These are phyloP conservation scores for Lumbricus terrestris DNA, from an alignment of 2,888 invertebrate genomes.

Conservation along the genomic window DNA sequence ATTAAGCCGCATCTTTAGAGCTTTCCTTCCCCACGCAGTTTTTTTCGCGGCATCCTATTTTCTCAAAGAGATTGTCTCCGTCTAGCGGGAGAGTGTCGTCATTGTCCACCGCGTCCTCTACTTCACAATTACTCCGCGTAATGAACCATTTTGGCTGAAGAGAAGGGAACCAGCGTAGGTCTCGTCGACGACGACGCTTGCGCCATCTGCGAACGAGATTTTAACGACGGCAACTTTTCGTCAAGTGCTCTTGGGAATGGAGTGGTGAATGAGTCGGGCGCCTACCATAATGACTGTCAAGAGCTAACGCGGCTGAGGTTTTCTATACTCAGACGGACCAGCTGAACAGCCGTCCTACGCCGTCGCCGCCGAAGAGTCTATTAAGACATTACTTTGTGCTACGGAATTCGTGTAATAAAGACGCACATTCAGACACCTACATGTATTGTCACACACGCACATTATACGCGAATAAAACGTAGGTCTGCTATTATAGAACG, in stretches of 20 bases:
- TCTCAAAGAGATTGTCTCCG: background rate
- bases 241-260: background rate
- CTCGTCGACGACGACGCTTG: background rate
- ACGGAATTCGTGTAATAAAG: background rate
- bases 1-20: background rate
- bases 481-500: too few species aligned
- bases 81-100: background rate
- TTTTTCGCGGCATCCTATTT: background rate
- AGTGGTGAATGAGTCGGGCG: background rate
- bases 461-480: too few species aligned
- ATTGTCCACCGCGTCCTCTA: background rate
- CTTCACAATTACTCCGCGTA: background rate
- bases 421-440: background rate
- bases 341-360: background rate
- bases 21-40: background rate
- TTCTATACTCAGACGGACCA: background rate
- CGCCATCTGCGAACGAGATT: constrained; percentile 9
- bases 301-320: background rate
- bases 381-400: background rate
- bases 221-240: constrained; percentile 5
- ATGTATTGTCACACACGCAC: background rate
- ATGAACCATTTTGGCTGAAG: background rate
- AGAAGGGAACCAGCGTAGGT: constrained; percentile 15
- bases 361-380: background rate
- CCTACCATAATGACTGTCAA: background rate